Conservation (phyloP, 2,113 vertebrate species). For the Alethe diademata region DNA sequence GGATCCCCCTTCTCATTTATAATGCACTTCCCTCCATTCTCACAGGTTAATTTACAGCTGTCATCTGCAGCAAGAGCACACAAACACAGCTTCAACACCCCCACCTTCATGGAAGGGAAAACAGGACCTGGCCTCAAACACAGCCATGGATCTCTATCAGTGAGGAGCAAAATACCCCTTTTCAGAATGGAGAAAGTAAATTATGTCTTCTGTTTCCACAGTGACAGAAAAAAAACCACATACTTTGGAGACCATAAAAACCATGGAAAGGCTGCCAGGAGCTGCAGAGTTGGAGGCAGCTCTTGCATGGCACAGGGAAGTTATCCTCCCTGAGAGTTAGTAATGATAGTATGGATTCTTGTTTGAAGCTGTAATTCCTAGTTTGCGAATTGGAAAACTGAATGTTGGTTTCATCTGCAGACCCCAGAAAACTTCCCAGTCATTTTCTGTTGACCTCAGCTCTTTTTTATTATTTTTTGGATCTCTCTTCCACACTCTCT, state of each 20-base stretch:
- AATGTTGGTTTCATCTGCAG: not conserved
- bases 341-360: not conserved
- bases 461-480: not conserved
- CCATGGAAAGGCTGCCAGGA: not conserved
- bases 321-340: not conserved
- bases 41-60: constrained; percentile 88
- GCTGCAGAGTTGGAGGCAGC: accelerated
- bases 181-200: not conserved
- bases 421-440: not conserved
- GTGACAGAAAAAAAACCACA: not conserved
- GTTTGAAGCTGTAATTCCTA: not conserved
- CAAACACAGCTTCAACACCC: not conserved
- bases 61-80: constrained; percentile 78
- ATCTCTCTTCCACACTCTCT: not conserved
- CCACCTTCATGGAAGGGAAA: accelerated
- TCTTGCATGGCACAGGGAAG: not conserved
- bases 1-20: constrained; percentile 93
- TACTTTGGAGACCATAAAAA: accelerated
- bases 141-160: not conserved
- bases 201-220: not conserved
- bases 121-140: not conserved
- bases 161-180: accelerated
- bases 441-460: not conserved
- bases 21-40: constrained; percentile 94
- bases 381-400: not conserved